Base-by-base conservation (phyloP, 2,113 vertebrate species). In the Pyxicephalus adspersus region DNA sequence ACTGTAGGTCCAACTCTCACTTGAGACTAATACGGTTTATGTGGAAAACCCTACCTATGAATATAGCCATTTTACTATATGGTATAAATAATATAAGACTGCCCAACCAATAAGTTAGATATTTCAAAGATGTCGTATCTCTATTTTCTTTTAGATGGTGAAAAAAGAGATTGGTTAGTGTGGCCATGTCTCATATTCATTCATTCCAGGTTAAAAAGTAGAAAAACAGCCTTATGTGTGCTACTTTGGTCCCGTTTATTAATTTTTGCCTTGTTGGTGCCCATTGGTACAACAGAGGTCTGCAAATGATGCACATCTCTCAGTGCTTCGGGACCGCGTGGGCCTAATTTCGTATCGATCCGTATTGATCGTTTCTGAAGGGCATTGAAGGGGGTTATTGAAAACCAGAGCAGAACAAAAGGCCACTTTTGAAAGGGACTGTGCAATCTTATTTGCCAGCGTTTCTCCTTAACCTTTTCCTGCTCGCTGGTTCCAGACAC, bases 311-410 rank as follows among this genome's bases (percentile, higher is more conserved):
- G 52, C 28, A 31, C 34, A 58, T 58, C 45, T 58, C 34, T 20
- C 58, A 20, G 28, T 51, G 18, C 26, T 65, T 34, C 71, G 28
- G 52, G 51, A 75, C 23, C 55, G 45, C 38, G 50, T 45, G 34
- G 60, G 70, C 51, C 73, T 57, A 61, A 64, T 74, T 38, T 61
- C 58, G 29, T 45, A 65, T 82, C 57, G 80, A 74, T 75, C 31
- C 58, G 60, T 75, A 82, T 75, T 66, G 80, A 82, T 82, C 54
- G 31, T 54, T 82, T 75, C 67, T 82, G 80, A 82, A 82, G 80
- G 71, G 80, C 80, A 82, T 31, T 75, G 80, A 82, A 82, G 70
- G 80, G 38, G 80, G 61, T 66, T 82, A 65, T 82, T 66, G 80
- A 58, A 63, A 80, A 76, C 51, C 3, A 61, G 31, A 58, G 22